Evolutionary conservation across 2,797 vertebrate genomes (phyloP).

Genomic region (Diplodus puntazzo): DNA sequence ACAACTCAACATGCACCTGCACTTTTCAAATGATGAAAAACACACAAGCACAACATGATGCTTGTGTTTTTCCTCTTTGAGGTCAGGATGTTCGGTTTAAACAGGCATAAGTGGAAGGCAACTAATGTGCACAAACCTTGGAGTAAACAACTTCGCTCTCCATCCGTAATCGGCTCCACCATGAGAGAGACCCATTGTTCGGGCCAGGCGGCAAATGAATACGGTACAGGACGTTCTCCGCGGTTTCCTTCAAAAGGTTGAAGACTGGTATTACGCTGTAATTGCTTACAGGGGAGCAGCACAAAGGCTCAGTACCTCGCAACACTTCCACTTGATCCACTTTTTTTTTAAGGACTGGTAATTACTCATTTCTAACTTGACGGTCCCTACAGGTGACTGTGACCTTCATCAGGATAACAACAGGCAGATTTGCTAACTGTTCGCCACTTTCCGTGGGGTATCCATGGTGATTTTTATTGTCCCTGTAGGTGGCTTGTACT

Average conservation of each 20-base stretch:
- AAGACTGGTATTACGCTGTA: constrained; percentile 39
- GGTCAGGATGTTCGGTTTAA: constrained; percentile 39
- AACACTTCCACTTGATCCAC: constrained; percentile 13
- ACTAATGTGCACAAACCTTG: constrained; percentile 50
- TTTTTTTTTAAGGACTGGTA: constrained; percentile 21
- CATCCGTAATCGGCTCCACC: constrained; percentile 31
- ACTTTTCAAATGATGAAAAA: background rate
- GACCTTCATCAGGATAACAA: constrained; percentile 49
- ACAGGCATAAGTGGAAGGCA: constrained; percentile 49
- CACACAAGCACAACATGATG: constrained; percentile 17
- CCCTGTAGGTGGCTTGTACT: constrained; percentile 20
- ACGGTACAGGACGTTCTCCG: constrained; percentile 46
- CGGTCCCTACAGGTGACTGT: constrained; percentile 24
- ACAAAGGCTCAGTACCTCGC: constrained; percentile 20
- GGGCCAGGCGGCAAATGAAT: constrained; percentile 37
- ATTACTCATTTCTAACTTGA: constrained; percentile 50
- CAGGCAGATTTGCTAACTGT: constrained; percentile 31
- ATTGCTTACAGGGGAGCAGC: constrained; percentile 22
- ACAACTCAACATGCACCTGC: too few relatives aligned
- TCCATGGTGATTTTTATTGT: constrained; percentile 32
- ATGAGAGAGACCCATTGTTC: constrained; percentile 65
- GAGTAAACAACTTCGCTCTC: constrained; percentile 63
- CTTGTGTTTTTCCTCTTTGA: constrained; percentile 33
- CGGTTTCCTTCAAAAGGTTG: constrained; percentile 57
- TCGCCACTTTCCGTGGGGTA: constrained; percentile 17